Conservation (phyloP, 2,888 invertebrate species). For the Agonum fuliginosum region DNA sequence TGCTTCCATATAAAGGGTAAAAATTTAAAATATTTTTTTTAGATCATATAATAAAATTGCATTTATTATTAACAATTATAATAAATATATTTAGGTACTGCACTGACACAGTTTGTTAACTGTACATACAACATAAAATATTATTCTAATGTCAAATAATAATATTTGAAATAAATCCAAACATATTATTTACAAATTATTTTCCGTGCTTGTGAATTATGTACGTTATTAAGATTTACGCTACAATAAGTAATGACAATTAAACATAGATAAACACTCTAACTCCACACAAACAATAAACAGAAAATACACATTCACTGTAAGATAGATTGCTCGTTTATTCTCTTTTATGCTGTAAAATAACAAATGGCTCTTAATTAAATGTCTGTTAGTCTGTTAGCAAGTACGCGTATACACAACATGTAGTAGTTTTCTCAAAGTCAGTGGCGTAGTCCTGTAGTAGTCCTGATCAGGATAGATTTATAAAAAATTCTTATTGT, state of each 20-base stretch:
- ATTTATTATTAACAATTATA: too few relatives aligned
- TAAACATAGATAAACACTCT: background rate
- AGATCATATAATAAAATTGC: too few relatives aligned
- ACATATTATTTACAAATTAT: background rate
- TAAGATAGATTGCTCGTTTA: constrained; percentile 29
- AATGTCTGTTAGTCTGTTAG: constrained; percentile 49
- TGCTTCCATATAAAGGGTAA: too few relatives aligned
- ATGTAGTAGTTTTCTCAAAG: background rate
- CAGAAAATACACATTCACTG: constrained; percentile 10
- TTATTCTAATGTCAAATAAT: too few relatives aligned
- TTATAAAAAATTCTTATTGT: too few relatives aligned
- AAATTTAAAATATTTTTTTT: too few relatives aligned
- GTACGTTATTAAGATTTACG: constrained; percentile 22
- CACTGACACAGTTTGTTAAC: too few relatives aligned
- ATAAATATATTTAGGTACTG: too few relatives aligned
- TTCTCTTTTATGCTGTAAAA: constrained; percentile 45
- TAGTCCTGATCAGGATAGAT: background rate
- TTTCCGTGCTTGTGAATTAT: background rate
- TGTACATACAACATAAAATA: too few relatives aligned
- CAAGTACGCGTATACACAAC: constrained; percentile 41
- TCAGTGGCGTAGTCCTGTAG: background rate
- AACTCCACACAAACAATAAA: background rate
- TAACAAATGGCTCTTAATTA: constrained; percentile 48
- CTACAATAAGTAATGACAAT: constrained; percentile 9
- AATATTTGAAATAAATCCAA: too few relatives aligned